Evolutionary conservation across 1,140 invertebrate genomes (phyloP), one percentile per base, ranked within the genome.

Genomic region (Meloidogyne chitwoodi): DNA sequence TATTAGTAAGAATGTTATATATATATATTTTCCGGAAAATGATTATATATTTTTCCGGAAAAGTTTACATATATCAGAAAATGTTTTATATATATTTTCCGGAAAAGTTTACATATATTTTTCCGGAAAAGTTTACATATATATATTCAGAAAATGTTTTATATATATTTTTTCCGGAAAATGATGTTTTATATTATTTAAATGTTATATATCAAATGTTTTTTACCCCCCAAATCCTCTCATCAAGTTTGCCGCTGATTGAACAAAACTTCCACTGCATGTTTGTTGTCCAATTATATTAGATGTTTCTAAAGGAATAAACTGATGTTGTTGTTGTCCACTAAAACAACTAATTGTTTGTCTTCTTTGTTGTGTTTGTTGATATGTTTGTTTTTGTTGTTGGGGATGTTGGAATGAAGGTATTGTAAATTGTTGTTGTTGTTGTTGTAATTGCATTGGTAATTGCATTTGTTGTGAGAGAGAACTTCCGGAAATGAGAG

Each of bases 171-270:
- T 34, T 41, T 41, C 38, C 38, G 38, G 38, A 41, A 41, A 41
- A 41, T 41, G 38, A n/a, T n/a, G n/a, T n/a, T n/a, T n/a, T n/a
- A n/a, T n/a, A n/a, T n/a, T n/a, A n/a, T n/a, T n/a, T n/a, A n/a
- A n/a, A n/a, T n/a, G n/a, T n/a, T n/a, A n/a, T n/a, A n/a, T 10
- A 34, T 34, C 10, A 4, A 10, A 34, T 34, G 10, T 41, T 41
- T 41, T 0, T 8, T 56, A 56, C 48, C 48, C 48, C 6, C n/a
- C 62, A 48, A 76, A 76, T 27, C 75, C 69, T 48, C 71, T 61
- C 75, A 76, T 76, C 22, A 76, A 44, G 64, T 64, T 76, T 0
- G 75, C 48, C 6, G 75, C 75, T 34, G 75, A 76, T 16, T 41
- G 61, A 61, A 41, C 67, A 63, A 68, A 69, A 29, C 31, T 68